Percentiles rank a stretch among this genome's conserved stretches.
Conservation (phyloP, 2,113 vertebrate genomes). For the Coturnix japonica region DNA sequence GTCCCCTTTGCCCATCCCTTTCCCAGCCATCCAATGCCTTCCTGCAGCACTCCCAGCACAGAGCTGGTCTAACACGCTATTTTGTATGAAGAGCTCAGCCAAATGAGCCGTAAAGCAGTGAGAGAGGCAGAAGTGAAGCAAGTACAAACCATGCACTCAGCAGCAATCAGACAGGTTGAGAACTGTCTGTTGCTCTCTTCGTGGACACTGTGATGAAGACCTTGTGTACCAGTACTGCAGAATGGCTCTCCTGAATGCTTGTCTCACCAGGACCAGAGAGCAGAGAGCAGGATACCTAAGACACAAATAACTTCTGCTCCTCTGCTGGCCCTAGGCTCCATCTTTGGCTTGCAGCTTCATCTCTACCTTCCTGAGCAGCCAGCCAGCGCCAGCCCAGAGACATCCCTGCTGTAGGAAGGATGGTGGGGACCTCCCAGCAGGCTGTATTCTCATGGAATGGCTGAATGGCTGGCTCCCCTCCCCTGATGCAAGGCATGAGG, state of each 20-base stretch:
- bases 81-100: slow-evolving; percentile 19
- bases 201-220: neutral
- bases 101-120: slow-evolving; percentile 48
- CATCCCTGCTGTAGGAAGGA: rapidly evolving
- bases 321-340: neutral
- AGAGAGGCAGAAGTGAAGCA: slow-evolving; percentile 43
- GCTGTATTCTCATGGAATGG: neutral
- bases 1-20: slow-evolving; percentile 26
- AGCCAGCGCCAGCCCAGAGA: rapidly evolving
- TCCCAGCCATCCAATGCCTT: neutral
- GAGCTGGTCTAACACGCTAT: neutral
- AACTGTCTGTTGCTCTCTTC: slow-evolving; percentile 39
- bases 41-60: neutral
- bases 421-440: neutral
- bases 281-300: neutral
- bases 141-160: slow-evolving; percentile 37
- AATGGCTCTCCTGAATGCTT: neutral
- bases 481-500: neutral
- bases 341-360: neutral
- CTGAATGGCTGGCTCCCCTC: neutral
- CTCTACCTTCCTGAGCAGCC: neutral
- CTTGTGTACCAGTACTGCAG: rapidly evolving
- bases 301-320: neutral
- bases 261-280: neutral
- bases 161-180: slow-evolving; percentile 51